phyloP scores from a whole-genome alignment of 2,888 invertebrate species.

The Polydesmus complanatus region DNA sequence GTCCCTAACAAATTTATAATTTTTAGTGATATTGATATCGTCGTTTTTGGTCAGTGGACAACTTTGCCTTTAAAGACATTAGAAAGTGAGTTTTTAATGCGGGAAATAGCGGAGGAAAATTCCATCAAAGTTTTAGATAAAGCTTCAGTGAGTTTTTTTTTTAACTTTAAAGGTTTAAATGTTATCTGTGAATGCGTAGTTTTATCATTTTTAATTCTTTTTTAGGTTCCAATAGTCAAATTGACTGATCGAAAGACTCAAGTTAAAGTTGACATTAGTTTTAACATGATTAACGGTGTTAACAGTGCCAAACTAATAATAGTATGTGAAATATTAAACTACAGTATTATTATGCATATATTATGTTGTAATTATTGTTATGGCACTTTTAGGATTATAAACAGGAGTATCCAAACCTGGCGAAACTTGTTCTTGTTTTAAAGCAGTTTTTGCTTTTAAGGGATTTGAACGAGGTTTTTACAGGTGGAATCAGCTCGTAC shows the following conservation, averaged over 20 bases:
- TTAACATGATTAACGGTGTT: constrained; percentile 96
- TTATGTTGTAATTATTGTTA: constrained; percentile 6
- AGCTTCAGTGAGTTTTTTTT: constrained; percentile 55
- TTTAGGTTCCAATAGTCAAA: constrained; percentile 85
- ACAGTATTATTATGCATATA: constrained; percentile 9
- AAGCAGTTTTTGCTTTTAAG: constrained; percentile 97
- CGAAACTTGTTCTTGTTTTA: constrained; percentile 88
- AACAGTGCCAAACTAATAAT: constrained; percentile 92
- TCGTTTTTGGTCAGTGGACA: constrained; percentile 68
- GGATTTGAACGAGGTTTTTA: constrained; percentile 98
- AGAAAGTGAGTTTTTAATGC: constrained; percentile 75
- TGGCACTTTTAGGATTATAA: constrained; percentile 49
- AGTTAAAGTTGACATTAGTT: constrained; percentile 95
- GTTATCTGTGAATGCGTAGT: not conserved
- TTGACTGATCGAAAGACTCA: constrained; percentile 73
- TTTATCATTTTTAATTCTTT: constrained; percentile 16
- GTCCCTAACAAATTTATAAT: constrained; percentile 6
- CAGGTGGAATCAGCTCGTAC: constrained; percentile 97
- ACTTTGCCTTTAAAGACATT: constrained; percentile 78
- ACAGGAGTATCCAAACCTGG: constrained; percentile 72
- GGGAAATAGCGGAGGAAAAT: constrained; percentile 74
- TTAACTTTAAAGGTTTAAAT: not conserved
- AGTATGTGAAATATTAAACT: constrained; percentile 25
- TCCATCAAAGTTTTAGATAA: constrained; percentile 93
- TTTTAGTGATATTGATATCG: constrained; percentile 57